phyloP scores from a whole-genome alignment of 2,888 invertebrate species.

The Agrotis segetum region DNA sequence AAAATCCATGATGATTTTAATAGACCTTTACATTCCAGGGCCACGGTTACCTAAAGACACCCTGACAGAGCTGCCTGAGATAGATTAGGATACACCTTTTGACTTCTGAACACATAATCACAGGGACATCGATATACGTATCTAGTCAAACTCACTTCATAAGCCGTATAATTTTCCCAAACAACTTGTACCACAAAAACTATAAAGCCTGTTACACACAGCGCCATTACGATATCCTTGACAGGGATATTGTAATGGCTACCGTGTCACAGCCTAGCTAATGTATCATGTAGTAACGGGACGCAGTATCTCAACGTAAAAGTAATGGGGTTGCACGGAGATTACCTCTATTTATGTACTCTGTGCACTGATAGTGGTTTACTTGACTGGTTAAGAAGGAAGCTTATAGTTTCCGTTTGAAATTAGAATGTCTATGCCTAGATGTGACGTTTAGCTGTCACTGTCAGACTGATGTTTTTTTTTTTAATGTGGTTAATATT shows the following conservation, averaged over 20 bases:
- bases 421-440: background rate
- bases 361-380: conserved; percentile 35
- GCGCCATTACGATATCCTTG: conserved; percentile 42
- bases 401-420: conserved; percentile 20
- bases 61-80: too few relatives aligned
- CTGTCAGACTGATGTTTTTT: background rate
- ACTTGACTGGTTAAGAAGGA: conserved; percentile 9
- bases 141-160: conserved; percentile 3
- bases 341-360: conserved; percentile 53
- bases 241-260: conserved; percentile 53
- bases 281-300: conserved; percentile 51
- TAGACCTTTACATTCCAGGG: too few relatives aligned
- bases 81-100: background rate
- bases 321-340: conserved; percentile 55
- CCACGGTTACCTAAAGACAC: too few relatives aligned
- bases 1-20: too few relatives aligned
- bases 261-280: conserved; percentile 49
- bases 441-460: conserved; percentile 22
- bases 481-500: background rate
- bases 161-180: conserved; percentile 28
- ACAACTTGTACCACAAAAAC: conserved; percentile 40
- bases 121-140: background rate
- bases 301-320: conserved; percentile 51
- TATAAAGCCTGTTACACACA: conserved; percentile 25
- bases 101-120: background rate